Evolutionary conservation across 1,140 invertebrate genomes (phyloP).

Genomic region (Caenorhabditis briggsae): DNA sequence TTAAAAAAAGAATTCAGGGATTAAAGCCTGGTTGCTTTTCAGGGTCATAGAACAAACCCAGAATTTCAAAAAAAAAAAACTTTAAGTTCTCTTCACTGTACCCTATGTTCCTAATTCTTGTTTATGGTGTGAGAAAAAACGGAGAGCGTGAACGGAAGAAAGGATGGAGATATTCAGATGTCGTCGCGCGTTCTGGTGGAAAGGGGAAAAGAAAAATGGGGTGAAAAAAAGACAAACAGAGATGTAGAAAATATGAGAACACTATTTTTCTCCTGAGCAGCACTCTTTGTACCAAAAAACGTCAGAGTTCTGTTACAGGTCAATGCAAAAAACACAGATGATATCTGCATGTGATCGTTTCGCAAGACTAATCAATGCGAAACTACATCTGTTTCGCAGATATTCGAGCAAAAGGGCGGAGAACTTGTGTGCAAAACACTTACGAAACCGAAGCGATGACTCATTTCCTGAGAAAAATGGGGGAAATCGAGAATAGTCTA

Average conservation of each 20-base stretch:
- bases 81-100: background rate
- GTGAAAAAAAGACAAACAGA: background rate
- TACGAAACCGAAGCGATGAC: slow-evolving; percentile 26
- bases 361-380: background rate
- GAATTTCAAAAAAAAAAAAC: too few relatives aligned
- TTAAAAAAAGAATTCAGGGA: background rate
- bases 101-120: background rate
- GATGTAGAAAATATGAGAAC: background rate
- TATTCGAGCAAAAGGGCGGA: background rate
- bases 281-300: background rate
- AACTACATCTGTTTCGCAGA: background rate
- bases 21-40: too few relatives aligned
- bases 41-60: too few relatives aligned
- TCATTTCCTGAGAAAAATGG: background rate
- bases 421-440: slow-evolving; percentile 7
- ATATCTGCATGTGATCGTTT: slow-evolving; percentile 10
- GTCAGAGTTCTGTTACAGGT: background rate
- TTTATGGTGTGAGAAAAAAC: background rate
- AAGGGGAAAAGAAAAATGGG: background rate
- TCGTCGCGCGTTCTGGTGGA: background rate
- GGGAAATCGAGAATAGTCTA: background rate
- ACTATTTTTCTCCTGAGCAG: too few relatives aligned
- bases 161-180: slow-evolving; percentile 18
- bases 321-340: background rate
- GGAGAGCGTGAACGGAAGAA: background rate